Conservation (phyloP, 1,140 invertebrate species). For the Leguminivora glycinivorella region DNA sequence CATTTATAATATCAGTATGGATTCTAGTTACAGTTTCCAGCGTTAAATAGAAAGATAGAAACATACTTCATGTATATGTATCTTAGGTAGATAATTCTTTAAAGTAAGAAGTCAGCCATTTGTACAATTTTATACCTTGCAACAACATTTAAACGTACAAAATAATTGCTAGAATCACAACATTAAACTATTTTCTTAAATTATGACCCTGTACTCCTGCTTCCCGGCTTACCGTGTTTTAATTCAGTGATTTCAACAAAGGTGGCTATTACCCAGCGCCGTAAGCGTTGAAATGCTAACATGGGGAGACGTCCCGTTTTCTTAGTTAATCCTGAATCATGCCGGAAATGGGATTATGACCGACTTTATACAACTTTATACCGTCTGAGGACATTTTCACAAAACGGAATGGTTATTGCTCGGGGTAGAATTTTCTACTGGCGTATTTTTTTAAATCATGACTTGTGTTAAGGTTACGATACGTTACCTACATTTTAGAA, state of each 20-base stretch:
- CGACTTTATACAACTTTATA: conserved; percentile 47
- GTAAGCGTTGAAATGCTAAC: conserved; percentile 1
- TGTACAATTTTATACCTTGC: too few relatives aligned
- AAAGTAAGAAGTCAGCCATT: too few relatives aligned
- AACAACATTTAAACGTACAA: too few relatives aligned
- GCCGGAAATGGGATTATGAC: conserved; percentile 43
- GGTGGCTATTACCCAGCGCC: not conserved
- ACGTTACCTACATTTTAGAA: not conserved
- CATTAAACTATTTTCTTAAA: too few relatives aligned
- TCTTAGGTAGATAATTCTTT: too few relatives aligned
- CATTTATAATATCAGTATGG: too few relatives aligned
- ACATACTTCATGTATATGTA: too few relatives aligned
- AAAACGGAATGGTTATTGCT: conserved; percentile 16
- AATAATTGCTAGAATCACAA: too few relatives aligned
- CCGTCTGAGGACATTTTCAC: conserved; percentile 32
- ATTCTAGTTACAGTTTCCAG: too few relatives aligned
- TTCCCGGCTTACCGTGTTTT: not conserved
- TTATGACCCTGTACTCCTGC: too few relatives aligned
- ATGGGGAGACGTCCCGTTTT: not conserved
- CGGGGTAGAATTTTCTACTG: not conserved
- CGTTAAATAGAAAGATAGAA: too few relatives aligned
- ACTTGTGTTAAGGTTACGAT: not conserved
- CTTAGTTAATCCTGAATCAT: conserved; percentile 34
- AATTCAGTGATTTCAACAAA: conserved; percentile 7
- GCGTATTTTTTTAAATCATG: not conserved